These are phyloP conservation scores for Labeo catla DNA, from an alignment of 2,113 vertebrate species.

Conservation along the genomic window DNA sequence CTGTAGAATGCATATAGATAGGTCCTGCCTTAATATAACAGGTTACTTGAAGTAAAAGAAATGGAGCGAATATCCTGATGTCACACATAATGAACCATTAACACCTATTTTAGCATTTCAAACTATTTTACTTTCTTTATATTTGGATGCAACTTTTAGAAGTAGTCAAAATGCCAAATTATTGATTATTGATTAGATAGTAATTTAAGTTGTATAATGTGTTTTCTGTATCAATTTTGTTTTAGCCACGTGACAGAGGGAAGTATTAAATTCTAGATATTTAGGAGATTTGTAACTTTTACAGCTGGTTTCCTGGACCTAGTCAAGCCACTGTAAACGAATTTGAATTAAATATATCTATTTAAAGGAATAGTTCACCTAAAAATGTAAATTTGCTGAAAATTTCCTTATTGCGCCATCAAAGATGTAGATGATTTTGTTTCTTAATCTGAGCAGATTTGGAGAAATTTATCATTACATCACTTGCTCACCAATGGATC, in stretches of 20 bases:
- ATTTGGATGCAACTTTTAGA: neutral
- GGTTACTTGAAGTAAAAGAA: neutral
- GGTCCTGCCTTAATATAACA: slow-evolving; percentile 19
- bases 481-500: neutral
- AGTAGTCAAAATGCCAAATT: neutral
- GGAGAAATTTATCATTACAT: neutral
- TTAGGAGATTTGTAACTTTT: neutral
- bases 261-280: slow-evolving; percentile 12
- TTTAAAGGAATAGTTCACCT: neutral
- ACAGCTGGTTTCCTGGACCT: neutral
- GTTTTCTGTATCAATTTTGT: neutral
- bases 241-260: slow-evolving; percentile 3
- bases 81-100: neutral
- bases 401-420: neutral
- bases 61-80: neutral
- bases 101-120: neutral
- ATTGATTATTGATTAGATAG: neutral
- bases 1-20: slow-evolving; percentile 35
- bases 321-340: neutral
- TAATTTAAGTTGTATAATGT: neutral
- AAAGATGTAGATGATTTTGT: neutral
- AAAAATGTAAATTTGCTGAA: neutral
- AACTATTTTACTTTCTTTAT: neutral
- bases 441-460: neutral
- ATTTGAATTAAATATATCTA: neutral